Base-by-base conservation (phyloP, 2,113 vertebrate species). In the Mustelus asterias region DNA sequence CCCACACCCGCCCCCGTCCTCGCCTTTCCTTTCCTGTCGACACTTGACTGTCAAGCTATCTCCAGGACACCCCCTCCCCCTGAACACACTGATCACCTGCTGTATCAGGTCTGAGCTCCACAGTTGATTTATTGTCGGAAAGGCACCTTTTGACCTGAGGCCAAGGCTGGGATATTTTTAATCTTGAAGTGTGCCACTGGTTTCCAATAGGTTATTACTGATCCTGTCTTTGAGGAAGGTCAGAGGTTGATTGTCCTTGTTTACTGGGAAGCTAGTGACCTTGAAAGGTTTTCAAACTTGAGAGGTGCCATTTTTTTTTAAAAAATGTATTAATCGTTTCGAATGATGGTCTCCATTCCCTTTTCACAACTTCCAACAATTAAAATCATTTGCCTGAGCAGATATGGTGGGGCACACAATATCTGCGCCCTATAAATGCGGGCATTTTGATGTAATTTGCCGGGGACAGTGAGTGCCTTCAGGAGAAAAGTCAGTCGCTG, bases 111-210 rank as follows among this genome's bases (percentile, higher is more conserved):
- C 96, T n/a, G 41, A 96, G 96, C 96, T 96, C 96, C 83, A 22
- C 96, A 54, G 97, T 96, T 97, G 97, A 97, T 97, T 97, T 97
- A 97, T 96, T 96, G 96, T 96, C 96, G 96, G 96, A 96, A 97
- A 97, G 97, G 97, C 97, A 96, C 96, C 97, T 96, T 97, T 97
- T 96, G 97, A 96, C 97, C 97, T 96, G 96, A 96, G 96, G 96
- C 96, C 96, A 96, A 9, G 0, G 96, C 22, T 96, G 96, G 96
- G 97, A 96, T 97, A 96, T 97, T 96, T 96, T 96, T 96, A 97
- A 97, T 97, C 96, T 97, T 96, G 96, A 97, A 97, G 97, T 96
- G 96, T 96, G 96, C 96, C 90, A 96, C 96, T 65, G 96, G 97
- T 90, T 90, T 69, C 96, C 96, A 96, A 96, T 90, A 95, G 96